Evolutionary conservation across 2,113 vertebrate species (phyloP).

Genomic region (Ammodramus savannarum): DNA sequence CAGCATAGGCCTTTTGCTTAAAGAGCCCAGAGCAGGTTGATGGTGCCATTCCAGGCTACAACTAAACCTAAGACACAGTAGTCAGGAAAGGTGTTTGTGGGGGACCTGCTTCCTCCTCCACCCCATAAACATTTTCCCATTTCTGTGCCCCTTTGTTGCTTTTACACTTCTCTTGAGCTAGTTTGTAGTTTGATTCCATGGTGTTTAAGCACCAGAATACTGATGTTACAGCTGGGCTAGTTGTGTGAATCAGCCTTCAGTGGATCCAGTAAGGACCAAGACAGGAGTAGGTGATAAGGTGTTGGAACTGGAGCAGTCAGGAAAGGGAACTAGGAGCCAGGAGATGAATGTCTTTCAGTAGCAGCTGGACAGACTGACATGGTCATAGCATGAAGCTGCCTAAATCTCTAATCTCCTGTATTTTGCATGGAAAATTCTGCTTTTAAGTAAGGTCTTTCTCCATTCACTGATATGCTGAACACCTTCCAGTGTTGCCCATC

Average conservation of each 20-base stretch:
- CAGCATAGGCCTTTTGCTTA: too few relatives aligned
- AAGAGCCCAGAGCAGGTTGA: not conserved
- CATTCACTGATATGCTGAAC: not conserved
- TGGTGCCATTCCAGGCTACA: not conserved
- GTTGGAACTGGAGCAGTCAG: not conserved
- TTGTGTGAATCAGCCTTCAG: not conserved
- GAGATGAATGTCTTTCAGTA: not conserved
- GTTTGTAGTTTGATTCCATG: not conserved
- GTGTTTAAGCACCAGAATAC: not conserved
- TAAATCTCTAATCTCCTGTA: not conserved
- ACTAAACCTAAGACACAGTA: not conserved
- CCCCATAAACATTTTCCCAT: not conserved
- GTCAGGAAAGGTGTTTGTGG: not conserved
- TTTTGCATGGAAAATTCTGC: not conserved
- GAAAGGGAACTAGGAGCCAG: not conserved
- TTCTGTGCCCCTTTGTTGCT: not conserved
- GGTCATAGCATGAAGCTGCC: not conserved
- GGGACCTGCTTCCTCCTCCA: not conserved
- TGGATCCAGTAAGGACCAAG: not conserved
- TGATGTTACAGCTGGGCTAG: not conserved
- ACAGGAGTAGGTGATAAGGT: not conserved
- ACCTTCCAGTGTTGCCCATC: not conserved
- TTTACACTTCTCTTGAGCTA: not conserved
- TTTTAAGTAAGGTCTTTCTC: not conserved
- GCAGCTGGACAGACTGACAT: not conserved